Conservation (phyloP, 1,140 invertebrate genomes). For the Drosophila aff. region DNA sequence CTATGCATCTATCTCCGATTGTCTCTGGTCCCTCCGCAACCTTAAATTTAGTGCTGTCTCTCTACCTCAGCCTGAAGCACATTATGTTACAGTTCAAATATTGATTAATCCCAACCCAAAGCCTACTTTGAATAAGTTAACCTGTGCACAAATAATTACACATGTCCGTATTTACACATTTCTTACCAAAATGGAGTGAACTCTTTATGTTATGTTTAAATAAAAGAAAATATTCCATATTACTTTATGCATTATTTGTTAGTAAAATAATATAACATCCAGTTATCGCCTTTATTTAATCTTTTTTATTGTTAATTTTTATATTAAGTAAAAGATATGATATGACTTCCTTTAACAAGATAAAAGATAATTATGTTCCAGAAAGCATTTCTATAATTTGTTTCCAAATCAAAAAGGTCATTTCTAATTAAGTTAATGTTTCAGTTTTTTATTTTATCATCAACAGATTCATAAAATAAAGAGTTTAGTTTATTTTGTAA, state of each 20-base stretch:
- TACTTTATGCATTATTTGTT: background rate
- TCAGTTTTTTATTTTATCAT: background rate
- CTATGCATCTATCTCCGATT: conserved; percentile 17
- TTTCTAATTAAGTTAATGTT: background rate
- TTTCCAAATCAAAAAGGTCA: background rate
- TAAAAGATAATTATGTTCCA: no score
- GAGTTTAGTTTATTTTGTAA: background rate
- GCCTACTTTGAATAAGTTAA: conserved; percentile 39
- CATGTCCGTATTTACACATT: background rate
- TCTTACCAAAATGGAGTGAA: background rate
- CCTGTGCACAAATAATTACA: conserved; percentile 1
- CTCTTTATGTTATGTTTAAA: background rate
- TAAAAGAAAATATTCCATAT: background rate
- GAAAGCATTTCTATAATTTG: background rate
- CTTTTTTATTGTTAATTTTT: background rate
- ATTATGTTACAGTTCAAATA: conserved; percentile 82
- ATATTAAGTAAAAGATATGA: background rate
- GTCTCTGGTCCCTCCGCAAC: conserved; percentile 39
- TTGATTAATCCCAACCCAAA: conserved; percentile 56
- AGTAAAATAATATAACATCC: background rate
- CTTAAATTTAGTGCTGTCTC: conserved; percentile 64
- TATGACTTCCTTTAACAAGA: background rate
- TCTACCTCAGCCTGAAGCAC: conserved; percentile 73
- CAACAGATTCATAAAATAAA: background rate
- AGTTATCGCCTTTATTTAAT: background rate